Conservation (phyloP, 2,888 invertebrate species). For the Noctua comes region DNA sequence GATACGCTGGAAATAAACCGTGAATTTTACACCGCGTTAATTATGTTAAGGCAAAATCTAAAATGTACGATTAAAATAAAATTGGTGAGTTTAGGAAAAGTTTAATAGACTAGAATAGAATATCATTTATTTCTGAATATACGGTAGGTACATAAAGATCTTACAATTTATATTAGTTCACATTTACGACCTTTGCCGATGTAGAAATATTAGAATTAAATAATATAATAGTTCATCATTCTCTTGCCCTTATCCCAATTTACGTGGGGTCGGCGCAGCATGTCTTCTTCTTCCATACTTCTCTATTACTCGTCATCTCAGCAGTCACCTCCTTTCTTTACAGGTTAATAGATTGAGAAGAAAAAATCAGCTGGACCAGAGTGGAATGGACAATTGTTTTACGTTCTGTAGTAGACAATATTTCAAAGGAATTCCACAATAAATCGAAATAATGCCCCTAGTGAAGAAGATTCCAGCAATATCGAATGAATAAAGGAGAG, state of each 20-base stretch:
- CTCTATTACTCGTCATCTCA: not conserved
- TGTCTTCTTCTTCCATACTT: not conserved
- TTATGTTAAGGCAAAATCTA: slow-evolving; percentile 24
- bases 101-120: no score
- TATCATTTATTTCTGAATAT: no score
- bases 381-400: slow-evolving; percentile 22
- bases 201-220: no score
- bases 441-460: slow-evolving; percentile 64
- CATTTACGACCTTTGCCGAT: no score
- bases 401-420: slow-evolving; percentile 29
- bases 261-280: no score
- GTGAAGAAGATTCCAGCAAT: slow-evolving; percentile 67
- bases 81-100: not conserved
- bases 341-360: not conserved
- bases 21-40: slow-evolving; percentile 23
- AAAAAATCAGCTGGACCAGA: not conserved
- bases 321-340: not conserved
- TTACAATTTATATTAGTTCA: no score
- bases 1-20: slow-evolving; percentile 31
- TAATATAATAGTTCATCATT: no score
- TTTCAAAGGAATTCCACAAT: slow-evolving; percentile 50
- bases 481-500: slow-evolving; percentile 77
- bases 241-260: no score
- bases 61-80: slow-evolving; percentile 1
- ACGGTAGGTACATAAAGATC: no score